Conservation (phyloP, 2,888 invertebrate genomes). For the Epinotia demarniana region DNA sequence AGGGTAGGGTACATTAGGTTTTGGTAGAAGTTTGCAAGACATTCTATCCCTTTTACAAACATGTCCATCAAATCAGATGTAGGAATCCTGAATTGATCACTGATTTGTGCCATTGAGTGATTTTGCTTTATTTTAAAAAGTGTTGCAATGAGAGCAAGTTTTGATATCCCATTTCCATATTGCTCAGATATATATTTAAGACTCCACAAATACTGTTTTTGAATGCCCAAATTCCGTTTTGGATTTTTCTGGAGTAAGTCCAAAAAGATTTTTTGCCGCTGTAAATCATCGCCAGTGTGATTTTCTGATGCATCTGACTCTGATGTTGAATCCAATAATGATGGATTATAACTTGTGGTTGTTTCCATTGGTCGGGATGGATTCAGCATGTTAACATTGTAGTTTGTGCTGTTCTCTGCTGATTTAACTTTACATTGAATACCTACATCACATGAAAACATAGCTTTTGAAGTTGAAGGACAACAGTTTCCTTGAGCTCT, state of each 20-base stretch:
- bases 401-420: conserved; percentile 1
- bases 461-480: no score
- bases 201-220: not conserved
- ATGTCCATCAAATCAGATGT: not conserved
- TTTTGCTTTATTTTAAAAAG: conserved; percentile 11
- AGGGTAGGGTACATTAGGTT: conserved; percentile 10
- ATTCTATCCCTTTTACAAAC: conserved; percentile 1
- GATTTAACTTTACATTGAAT: not conserved
- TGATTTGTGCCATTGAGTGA: not conserved
- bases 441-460: not conserved
- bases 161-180: not conserved
- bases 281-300: not conserved
- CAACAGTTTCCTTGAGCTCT: no score
- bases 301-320: not conserved
- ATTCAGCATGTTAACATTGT: not conserved
- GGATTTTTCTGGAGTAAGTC: not conserved
- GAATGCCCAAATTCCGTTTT: not conserved
- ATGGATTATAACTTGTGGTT: no score
- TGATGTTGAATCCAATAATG: not conserved
- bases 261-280: not conserved
- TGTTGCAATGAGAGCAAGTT: not conserved
- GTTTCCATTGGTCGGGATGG: not conserved
- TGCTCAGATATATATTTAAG: conserved; percentile 4
- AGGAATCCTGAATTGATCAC: not conserved
- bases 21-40: conserved; percentile 15